These are phyloP conservation scores for Ascidia mentula DNA, from an alignment of 23 tunicate species.

Conservation along the genomic window DNA sequence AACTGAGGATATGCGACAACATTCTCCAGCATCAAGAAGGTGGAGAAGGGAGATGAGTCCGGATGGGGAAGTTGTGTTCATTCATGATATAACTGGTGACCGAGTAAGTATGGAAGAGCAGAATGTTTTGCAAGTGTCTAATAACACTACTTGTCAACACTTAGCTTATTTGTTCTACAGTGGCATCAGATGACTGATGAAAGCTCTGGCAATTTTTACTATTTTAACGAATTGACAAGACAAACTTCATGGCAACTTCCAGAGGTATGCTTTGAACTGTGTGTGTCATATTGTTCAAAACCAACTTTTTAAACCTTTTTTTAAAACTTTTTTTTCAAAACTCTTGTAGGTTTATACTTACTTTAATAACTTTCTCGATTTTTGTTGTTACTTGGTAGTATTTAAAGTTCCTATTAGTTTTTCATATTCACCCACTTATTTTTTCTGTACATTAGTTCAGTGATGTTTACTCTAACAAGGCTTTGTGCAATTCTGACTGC, in stretches of 20 bases:
- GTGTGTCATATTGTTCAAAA: background rate
- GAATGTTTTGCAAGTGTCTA: too few relatives aligned
- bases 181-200: conserved; percentile 83
- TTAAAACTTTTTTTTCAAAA: too few relatives aligned
- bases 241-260: conserved; percentile 77
- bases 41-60: conserved; percentile 55
- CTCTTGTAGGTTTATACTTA: too few relatives aligned
- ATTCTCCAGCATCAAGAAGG: conserved; percentile 12
- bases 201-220: conserved; percentile 47
- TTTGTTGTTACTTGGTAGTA: too few relatives aligned
- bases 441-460: too few relatives aligned
- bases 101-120: too few relatives aligned
- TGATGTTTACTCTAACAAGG: background rate
- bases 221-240: conserved; percentile 73
- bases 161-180: conserved; percentile 16
- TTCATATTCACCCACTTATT: too few relatives aligned
- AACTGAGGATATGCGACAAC: background rate
- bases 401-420: too few relatives aligned
- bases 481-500: background rate
- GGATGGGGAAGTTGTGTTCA: conserved; percentile 62
- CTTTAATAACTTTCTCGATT: too few relatives aligned
- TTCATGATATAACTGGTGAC: conserved; percentile 68
- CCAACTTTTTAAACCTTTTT: background rate
- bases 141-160: background rate
- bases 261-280: conserved; percentile 19